Evolutionary conservation across 2,113 vertebrate species (phyloP).

Genomic region (Casuarius casuarius): DNA sequence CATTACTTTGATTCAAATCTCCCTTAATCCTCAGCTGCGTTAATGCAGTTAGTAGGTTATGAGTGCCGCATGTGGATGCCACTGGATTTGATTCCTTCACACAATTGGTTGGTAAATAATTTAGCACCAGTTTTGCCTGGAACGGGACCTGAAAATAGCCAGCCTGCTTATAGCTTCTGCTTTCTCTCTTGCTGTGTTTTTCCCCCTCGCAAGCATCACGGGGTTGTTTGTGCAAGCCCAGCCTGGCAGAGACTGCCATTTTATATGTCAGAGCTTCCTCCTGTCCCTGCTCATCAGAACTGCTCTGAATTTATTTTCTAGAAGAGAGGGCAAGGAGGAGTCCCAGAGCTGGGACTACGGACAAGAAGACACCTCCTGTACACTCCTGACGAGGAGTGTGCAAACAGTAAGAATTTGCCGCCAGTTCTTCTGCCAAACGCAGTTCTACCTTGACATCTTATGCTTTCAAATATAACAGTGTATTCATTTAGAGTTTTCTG

Average conservation of each 20-base stretch:
- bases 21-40: slow-evolving; percentile 41
- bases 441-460: background rate
- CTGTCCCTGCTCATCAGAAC: background rate
- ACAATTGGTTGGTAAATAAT: slow-evolving; percentile 59
- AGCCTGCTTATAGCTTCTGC: background rate
- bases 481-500: background rate
- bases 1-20: slow-evolving; percentile 63
- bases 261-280: background rate
- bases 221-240: slow-evolving; percentile 5
- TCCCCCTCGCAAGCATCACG: background rate
- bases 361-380: background rate
- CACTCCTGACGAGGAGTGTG: background rate
- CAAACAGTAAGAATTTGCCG: background rate
- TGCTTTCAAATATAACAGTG: accelerated
- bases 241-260: background rate
- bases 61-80: slow-evolving; percentile 12
- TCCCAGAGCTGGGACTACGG: background rate
- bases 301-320: slow-evolving; percentile 16
- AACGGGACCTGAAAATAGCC: slow-evolving; percentile 8
- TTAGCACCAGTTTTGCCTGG: slow-evolving; percentile 37
- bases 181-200: background rate
- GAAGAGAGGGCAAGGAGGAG: background rate
- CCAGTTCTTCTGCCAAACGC: background rate
- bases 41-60: slow-evolving; percentile 62
- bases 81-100: slow-evolving; percentile 36